These are phyloP conservation scores for Caenorhabditis sp. DNA, from an alignment of 2,888 invertebrate species.

Conservation along the genomic window DNA sequence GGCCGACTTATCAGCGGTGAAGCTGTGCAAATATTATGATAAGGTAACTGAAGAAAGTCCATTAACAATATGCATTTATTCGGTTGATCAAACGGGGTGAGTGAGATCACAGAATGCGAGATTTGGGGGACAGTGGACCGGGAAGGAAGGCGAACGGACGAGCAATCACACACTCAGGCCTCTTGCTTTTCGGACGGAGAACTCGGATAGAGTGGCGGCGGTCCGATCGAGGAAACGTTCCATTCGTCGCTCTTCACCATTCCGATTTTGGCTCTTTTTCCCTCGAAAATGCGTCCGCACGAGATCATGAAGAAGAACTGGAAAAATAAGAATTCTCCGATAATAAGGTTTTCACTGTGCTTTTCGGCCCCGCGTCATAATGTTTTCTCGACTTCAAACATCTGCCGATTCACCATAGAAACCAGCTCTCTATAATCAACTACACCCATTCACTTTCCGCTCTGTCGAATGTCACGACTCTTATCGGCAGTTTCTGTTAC, in stretches of 20 bases:
- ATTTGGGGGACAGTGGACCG: slow-evolving; percentile 10
- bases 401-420: slow-evolving; percentile 11
- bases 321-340: neutral
- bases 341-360: neutral
- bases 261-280: slow-evolving; percentile 43
- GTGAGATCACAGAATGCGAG: slow-evolving; percentile 24
- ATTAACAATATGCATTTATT: slow-evolving; percentile 41
- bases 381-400: slow-evolving; percentile 18
- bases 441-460: slow-evolving; percentile 2
- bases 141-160: slow-evolving; percentile 2
- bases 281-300: slow-evolving; percentile 53
- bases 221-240: slow-evolving; percentile 25
- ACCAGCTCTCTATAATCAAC: slow-evolving; percentile 10
- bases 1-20: too few relatives aligned
- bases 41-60: neutral
- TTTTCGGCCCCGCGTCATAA: neutral
- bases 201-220: slow-evolving; percentile 31
- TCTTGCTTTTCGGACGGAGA: slow-evolving; percentile 37
- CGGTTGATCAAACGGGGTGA: slow-evolving; percentile 3
- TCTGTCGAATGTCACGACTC: neutral
- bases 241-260: slow-evolving; percentile 35
- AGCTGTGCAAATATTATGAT: neutral
- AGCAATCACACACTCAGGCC: slow-evolving; percentile 37
- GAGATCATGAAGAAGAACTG: slow-evolving; percentile 60
- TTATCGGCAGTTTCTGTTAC: too few relatives aligned